Conservation (phyloP, 2,888 invertebrate species). For the Meiosimyza platycephala region DNA sequence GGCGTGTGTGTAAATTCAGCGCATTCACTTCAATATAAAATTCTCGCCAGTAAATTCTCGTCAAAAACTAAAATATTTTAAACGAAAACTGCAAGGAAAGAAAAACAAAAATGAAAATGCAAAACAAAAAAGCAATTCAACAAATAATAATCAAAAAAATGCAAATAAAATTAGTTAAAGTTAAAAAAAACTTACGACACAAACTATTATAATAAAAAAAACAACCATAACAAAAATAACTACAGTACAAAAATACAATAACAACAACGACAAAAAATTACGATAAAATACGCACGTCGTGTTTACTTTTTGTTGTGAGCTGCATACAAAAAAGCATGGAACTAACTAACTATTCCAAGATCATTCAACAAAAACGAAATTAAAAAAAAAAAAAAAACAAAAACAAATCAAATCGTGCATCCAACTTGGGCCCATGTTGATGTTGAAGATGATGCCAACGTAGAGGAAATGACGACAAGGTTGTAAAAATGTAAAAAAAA, state of each 20-base stretch:
- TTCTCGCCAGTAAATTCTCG: no score
- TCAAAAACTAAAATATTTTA: no score
- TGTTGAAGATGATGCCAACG: not conserved
- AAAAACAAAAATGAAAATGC: not conserved
- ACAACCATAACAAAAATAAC: not conserved
- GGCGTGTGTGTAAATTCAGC: no score
- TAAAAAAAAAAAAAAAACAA: not conserved
- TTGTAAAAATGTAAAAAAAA: constrained; percentile 1
- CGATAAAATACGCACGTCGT: constrained; percentile 15
- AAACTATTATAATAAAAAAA: constrained; percentile 9
- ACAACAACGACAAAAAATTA: constrained; percentile 7
- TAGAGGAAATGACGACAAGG: constrained; percentile 1
- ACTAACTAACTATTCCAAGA: constrained; percentile 13
- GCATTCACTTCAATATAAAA: no score
- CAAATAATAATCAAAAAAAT: not conserved
- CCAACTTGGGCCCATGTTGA: not conserved
- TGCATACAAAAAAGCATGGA: constrained; percentile 21
- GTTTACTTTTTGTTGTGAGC: constrained; percentile 5
- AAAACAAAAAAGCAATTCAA: not conserved
- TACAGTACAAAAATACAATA: not conserved
- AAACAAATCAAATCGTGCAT: constrained; percentile 9
- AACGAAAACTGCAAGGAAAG: not conserved
- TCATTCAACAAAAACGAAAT: constrained; percentile 21
- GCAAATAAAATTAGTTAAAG: not conserved
- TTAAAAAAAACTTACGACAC: not conserved